Base-by-base conservation (phyloP, 2,888 invertebrate species). In the Drosophila nr. perissopoda region DNA sequence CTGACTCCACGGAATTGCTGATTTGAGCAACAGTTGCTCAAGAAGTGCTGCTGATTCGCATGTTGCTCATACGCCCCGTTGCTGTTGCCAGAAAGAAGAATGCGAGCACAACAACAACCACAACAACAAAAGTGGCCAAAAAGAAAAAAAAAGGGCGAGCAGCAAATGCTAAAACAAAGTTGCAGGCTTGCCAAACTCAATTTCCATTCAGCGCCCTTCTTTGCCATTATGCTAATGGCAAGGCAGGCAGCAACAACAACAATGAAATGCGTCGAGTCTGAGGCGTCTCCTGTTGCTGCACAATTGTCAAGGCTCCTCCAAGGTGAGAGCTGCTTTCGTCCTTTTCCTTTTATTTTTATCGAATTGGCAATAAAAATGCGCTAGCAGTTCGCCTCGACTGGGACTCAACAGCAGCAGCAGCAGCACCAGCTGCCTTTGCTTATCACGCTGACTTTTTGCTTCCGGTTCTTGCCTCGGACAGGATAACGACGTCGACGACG, bases 191-290 rank as follows among this genome's bases (percentile, higher is more conserved):
- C 61, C 68, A 62, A 84, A 83, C 83, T 78, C 66, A 72, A 84
- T 79, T 83, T 83, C 58, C 78, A 76, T 78, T 59, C 77, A 73
- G 75, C 75, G 77, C 62, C 73, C 66, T 82, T 71, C 74, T 66
- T 77, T 71, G 77, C 78, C 79, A 89, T 91, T 91, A 91, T 91
- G 90, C 79, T 90, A 91, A 91, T 91, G 77, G 49, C 31, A 40
- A 38, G 57, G 34, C 25, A 34, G 53, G 21, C 63, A 58, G 63
- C 8, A 18, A n/a, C n/a, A 33, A 53, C 10, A 13, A 36, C 21
- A 45, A 33, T 16, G 27, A 60, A 51, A 36, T 60, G 63, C 49
- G 61, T 53, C 58, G 49, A 59, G 51, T 51, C 59, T 27, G 52
- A 59, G 62, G 29, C 61, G 59, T 52, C 59, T 69, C 61, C 69